phyloP scores from a whole-genome alignment of 2,113 vertebrate species.

The Paratilapia polleni region DNA sequence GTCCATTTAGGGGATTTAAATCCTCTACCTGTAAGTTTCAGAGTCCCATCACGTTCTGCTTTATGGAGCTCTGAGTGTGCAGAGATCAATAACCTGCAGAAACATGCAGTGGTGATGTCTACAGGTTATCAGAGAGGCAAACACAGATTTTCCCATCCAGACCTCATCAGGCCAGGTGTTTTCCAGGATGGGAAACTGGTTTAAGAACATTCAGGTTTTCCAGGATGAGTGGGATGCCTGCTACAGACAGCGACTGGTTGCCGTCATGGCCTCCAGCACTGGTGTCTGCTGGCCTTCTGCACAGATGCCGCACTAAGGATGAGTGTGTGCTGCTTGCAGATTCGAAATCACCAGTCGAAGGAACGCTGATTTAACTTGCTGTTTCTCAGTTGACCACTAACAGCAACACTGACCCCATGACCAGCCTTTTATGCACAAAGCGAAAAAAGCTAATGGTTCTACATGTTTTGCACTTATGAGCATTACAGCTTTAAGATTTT shows the following conservation, averaged over 20 bases:
- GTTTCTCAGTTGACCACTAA: no score
- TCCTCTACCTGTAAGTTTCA: background rate
- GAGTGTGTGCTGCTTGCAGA: background rate
- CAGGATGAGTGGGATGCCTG: rapidly evolving
- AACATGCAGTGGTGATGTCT: background rate
- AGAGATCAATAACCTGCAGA: background rate
- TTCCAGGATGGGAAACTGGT: background rate
- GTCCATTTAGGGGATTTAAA: background rate
- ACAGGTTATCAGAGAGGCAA: background rate
- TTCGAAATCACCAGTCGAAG: no score
- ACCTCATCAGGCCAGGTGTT: background rate
- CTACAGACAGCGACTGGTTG: background rate
- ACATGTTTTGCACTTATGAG: no score
- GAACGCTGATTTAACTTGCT: no score
- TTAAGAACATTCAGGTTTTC: background rate
- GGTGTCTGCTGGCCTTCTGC: background rate
- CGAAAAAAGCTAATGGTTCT: no score
- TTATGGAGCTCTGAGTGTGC: background rate
- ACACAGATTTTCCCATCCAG: background rate
- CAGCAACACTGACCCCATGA: no score
- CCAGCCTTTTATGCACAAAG: no score
- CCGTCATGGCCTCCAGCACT: background rate
- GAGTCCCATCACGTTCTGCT: background rate
- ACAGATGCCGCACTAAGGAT: background rate
- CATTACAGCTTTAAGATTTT: no score